A percentile compares a stretch with the other conserved stretches of the same genome.
Evolutionary conservation across 2,888 invertebrate genomes (phyloP).

Genomic region (Clanis bilineata): DNA sequence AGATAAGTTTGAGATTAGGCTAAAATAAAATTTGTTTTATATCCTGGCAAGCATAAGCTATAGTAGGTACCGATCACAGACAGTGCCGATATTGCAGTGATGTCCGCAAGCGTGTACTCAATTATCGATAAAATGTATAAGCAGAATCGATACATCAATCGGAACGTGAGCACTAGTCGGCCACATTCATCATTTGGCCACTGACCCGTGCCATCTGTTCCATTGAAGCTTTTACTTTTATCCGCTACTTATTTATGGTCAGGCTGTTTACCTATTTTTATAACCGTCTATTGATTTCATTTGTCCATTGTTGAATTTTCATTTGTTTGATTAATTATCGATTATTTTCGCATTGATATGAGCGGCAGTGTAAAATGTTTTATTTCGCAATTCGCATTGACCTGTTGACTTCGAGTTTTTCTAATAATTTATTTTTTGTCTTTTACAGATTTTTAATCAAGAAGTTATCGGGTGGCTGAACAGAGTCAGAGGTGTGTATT

Average conservation of each 20-base stretch:
- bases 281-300: constrained; percentile 14
- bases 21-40: background rate
- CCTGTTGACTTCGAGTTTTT: background rate
- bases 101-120: constrained; percentile 39
- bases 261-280: constrained; percentile 20
- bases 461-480: constrained; percentile 66
- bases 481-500: constrained; percentile 63
- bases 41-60: background rate
- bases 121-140: constrained; percentile 47
- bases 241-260: constrained; percentile 15
- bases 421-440: constrained; percentile 28
- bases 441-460: constrained; percentile 64
- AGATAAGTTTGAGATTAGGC: too few species aligned
- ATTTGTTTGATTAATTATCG: background rate
- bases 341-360: background rate
- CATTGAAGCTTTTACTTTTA: constrained; percentile 27
- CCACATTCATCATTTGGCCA: constrained; percentile 47
- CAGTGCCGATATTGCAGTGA: constrained; percentile 30
- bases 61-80: background rate
- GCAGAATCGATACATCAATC: constrained; percentile 53
- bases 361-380: background rate
- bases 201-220: constrained; percentile 52
- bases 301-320: background rate
- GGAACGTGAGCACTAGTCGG: constrained; percentile 37
- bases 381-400: background rate